Percentiles rank a stretch among this genome's conserved stretches.
phyloP scores from a whole-genome alignment of 2,888 invertebrate species.

The Dinocampus coccinellae region DNA sequence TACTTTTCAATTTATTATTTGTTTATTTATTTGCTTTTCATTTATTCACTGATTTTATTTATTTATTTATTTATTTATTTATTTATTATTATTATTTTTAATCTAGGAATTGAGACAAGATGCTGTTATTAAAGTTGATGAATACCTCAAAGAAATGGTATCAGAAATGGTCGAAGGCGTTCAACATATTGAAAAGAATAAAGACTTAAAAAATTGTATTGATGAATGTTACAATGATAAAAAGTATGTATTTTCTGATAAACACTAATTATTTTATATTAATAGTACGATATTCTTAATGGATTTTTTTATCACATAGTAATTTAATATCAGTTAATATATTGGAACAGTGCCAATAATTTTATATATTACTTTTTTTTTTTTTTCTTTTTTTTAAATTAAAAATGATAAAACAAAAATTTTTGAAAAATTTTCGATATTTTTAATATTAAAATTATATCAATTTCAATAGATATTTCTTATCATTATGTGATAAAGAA shows the following conservation, averaged over 20 bases:
- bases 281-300: no score
- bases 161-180: slow-evolving; percentile 47
- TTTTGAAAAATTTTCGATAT: no score
- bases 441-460: no score
- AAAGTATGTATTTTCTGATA: slow-evolving; percentile 33
- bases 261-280: background rate
- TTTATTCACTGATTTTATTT: background rate
- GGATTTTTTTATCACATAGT: background rate
- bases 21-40: slow-evolving; percentile 4
- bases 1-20: no score
- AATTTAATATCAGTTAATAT: no score
- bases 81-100: background rate
- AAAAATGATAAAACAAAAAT: no score
- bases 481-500: background rate
- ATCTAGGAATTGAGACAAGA: slow-evolving; percentile 52
- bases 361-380: no score
- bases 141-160: slow-evolving; percentile 51
- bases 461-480: background rate
- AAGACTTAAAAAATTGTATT: slow-evolving; percentile 16
- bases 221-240: slow-evolving; percentile 37
- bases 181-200: slow-evolving; percentile 27
- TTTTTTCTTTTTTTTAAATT: no score
- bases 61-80: no score
- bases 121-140: slow-evolving; percentile 46
- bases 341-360: no score